Evolutionary conservation across 2,888 invertebrate genomes (phyloP).

Genomic region (Tenthredo livida): DNA sequence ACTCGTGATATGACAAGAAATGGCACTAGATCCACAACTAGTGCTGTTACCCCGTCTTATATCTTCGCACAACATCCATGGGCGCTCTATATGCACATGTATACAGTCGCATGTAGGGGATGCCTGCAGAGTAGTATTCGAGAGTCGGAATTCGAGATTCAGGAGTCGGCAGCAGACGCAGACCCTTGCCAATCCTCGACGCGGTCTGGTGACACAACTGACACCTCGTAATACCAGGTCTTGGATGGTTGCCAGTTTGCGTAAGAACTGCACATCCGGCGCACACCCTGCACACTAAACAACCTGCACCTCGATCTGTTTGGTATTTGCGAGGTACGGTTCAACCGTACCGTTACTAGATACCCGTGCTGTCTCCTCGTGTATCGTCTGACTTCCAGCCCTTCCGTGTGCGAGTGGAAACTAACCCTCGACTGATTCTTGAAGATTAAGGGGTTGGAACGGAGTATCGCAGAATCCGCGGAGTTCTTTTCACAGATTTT

Average conservation of each 20-base stretch:
- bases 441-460: neutral
- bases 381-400: constrained; percentile 11
- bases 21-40: neutral
- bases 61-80: neutral
- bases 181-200: constrained; percentile 58
- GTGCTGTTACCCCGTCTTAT: neutral
- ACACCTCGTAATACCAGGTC: constrained; percentile 73
- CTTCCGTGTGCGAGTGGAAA: constrained; percentile 1
- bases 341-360: constrained; percentile 35
- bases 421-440: constrained; percentile 1
- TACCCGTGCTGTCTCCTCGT: constrained; percentile 6
- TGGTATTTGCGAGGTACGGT: constrained; percentile 41
- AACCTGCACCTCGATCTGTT: constrained; percentile 41
- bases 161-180: constrained; percentile 43
- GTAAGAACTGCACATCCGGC: constrained; percentile 74
- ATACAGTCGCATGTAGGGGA: neutral
- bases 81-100: neutral
- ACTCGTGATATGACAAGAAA: constrained; percentile 1
- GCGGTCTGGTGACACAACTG: constrained; percentile 71
- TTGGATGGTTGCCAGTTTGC: constrained; percentile 75
- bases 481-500: neutral
- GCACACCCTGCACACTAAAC: constrained; percentile 64
- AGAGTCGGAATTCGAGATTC: constrained; percentile 42
- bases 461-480: neutral
- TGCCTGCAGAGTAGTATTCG: constrained; percentile 31